Percentiles rank a stretch among this genome's conserved stretches.
These are phyloP conservation scores for Alca torda DNA, from an alignment of 2,797 vertebrate species.

Conservation along the genomic window DNA sequence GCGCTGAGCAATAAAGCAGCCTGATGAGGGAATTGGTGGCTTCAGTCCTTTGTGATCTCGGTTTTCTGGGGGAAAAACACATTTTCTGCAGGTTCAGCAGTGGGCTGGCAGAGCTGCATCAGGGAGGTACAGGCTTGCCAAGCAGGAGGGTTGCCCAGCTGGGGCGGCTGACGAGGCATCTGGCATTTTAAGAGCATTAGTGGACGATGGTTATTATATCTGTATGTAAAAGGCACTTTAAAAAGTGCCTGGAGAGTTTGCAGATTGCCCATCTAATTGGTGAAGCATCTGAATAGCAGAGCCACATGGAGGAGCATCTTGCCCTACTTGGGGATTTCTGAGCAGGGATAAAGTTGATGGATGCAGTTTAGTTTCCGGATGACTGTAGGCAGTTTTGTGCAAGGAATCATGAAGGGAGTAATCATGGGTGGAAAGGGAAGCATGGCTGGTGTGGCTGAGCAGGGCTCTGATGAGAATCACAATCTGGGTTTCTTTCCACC, in stretches of 20 bases:
- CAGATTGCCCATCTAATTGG: not conserved
- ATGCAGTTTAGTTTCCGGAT: not conserved
- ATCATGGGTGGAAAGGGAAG: not conserved
- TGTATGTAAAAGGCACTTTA: not conserved
- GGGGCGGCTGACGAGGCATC: not conserved
- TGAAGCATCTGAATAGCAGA: not conserved
- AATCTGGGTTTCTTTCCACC: not conserved
- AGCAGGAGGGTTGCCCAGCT: not conserved
- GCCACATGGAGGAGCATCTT: not conserved
- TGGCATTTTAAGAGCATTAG: not conserved
- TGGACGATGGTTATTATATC: not conserved
- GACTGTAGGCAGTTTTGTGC: not conserved
- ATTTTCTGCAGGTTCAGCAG: not conserved
- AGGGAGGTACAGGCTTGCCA: not conserved
- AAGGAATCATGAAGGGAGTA: not conserved
- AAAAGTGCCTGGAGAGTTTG: not conserved
- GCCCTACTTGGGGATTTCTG: not conserved
- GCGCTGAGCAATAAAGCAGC: not conserved
- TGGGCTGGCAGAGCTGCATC: not conserved
- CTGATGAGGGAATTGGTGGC: not conserved
- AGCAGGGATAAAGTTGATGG: not conserved
- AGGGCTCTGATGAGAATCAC: not conserved
- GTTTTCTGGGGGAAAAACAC: not conserved
- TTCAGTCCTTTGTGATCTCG: not conserved
- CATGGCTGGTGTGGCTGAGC: rapidly evolving